Base-by-base conservation (phyloP, 2,797 vertebrate genomes). In the Austrolebias charrua region DNA sequence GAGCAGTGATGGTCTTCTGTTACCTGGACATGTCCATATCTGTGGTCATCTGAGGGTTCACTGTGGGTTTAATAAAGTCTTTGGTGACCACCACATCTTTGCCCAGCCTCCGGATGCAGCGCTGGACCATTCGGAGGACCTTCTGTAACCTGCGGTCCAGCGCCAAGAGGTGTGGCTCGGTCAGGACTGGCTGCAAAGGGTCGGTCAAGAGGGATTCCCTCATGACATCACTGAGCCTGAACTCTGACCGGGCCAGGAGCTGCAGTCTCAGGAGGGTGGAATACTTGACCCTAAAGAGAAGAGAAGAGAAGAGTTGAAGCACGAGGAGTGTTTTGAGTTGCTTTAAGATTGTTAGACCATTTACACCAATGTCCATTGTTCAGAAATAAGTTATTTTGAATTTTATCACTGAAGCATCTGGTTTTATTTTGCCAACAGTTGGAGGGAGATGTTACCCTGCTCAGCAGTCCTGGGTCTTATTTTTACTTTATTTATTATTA, bases 161-260 rank as follows among this genome's bases (percentile, higher is more conserved):
- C 9, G 97, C 97, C 58, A 89, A 69, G 48, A 99, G 92, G 67
- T 99, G 96, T 1, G 93, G 92, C 48, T 98, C 96, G 0, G 94
- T 94, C 74, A 99, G 92, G 54, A 99, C 50, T 0, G 95, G 95
- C 2, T 10, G 35, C 35, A 38, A 3, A 10, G 35, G 10, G 6
- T 38, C 35, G 1, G 8, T 38, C 35, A 11, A 11, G 10, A 38
- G 90, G 0, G 98, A 98, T 70, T 98, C 96, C 55, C 95, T 90
- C 97, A 99, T 97, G 50, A 97, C 85, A 0, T 96, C 95, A 0
- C 98, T 98, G 45, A 98, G 94, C 18, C 62, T 90, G 75, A 95
- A 97, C 16, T 92, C 90, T 0, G 91, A 81, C 19, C 76, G 87
- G 0, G 92, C 79, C 84, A 99, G 59, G 38, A 99, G 93, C 83